phyloP scores from a whole-genome alignment of 2,113 vertebrate genomes.

The Callithrix jacchus region DNA sequence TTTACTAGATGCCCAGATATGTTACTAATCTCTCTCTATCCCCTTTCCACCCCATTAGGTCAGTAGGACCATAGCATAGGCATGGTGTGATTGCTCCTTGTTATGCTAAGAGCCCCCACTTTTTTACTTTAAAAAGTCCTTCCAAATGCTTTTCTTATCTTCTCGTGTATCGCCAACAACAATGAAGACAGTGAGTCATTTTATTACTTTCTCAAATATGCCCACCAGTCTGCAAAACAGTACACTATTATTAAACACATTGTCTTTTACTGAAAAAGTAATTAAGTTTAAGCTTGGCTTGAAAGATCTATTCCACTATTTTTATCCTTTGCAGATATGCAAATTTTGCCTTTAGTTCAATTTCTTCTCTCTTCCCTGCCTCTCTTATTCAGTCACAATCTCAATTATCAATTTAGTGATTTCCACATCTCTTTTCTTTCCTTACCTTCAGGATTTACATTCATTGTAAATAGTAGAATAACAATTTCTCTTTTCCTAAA shows the following conservation, averaged over 20 bases:
- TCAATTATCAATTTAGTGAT: not conserved
- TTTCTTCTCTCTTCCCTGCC: not conserved
- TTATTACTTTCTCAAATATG: constrained; percentile 16
- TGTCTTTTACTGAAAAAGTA: constrained; percentile 5
- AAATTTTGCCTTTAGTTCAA: not conserved
- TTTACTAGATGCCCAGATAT: constrained; percentile 87
- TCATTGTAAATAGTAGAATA: not conserved
- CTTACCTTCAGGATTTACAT: not conserved
- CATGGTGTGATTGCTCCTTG: constrained; percentile 64
- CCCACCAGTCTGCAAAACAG: not conserved
- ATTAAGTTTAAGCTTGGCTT: not conserved
- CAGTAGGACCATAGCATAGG: constrained; percentile 77
- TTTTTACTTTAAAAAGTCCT: constrained; percentile 54
- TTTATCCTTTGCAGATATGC: not conserved
- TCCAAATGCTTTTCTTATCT: constrained; percentile 11
- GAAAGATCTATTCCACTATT: not conserved
- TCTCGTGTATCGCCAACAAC: not conserved
- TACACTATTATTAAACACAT: not conserved
- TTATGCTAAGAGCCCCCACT: constrained; percentile 17
- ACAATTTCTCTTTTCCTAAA: constrained; percentile 7
- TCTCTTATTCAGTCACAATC: not conserved
- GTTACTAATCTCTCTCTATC: constrained; percentile 82
- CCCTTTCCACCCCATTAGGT: constrained; percentile 77
- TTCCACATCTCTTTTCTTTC: not conserved
- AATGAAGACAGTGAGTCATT: not conserved